Evolutionary conservation across 2,888 invertebrate genomes (phyloP).

Genomic region (Ophraella communa): DNA sequence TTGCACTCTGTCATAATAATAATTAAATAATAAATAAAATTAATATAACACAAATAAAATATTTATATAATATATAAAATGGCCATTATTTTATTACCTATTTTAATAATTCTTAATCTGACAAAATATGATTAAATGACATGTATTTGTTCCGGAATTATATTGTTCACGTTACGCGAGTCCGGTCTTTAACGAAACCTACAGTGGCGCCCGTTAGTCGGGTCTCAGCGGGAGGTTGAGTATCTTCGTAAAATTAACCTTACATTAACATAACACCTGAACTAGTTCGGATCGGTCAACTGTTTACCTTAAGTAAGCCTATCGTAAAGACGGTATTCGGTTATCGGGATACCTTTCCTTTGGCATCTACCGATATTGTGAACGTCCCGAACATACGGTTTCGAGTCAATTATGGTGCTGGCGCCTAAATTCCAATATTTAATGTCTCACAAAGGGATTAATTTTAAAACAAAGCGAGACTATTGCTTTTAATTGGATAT

Average conservation of each 20-base stretch:
- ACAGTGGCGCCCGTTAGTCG: slow-evolving; percentile 49
- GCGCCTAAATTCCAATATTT: slow-evolving; percentile 39
- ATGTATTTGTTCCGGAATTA: too few species aligned
- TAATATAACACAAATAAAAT: too few species aligned
- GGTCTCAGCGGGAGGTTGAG: slow-evolving; percentile 46
- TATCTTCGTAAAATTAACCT: slow-evolving; percentile 24
- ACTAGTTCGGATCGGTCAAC: slow-evolving; percentile 4
- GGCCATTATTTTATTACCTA: too few species aligned
- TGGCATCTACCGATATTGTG: slow-evolving; percentile 20
- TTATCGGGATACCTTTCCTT: slow-evolving; percentile 5
- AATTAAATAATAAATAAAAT: too few species aligned
- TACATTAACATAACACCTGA: slow-evolving; percentile 26
- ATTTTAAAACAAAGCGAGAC: slow-evolving; percentile 11
- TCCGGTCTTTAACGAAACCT: slow-evolving; percentile 9
- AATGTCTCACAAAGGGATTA: slow-evolving; percentile 27
- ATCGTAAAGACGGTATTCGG: slow-evolving; percentile 12
- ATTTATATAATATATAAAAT: too few species aligned
- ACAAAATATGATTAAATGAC: too few species aligned
- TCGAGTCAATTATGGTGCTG: slow-evolving; percentile 36
- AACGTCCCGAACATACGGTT: slow-evolving; percentile 7
- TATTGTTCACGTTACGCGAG: too few species aligned
- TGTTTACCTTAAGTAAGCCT: slow-evolving; percentile 18
- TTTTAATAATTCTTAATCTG: too few species aligned
- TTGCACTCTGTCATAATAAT: too few species aligned
- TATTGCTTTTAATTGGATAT: too few species aligned